Conservation (phyloP, 2,113 vertebrate species). For the Vicugna pacos region DNA sequence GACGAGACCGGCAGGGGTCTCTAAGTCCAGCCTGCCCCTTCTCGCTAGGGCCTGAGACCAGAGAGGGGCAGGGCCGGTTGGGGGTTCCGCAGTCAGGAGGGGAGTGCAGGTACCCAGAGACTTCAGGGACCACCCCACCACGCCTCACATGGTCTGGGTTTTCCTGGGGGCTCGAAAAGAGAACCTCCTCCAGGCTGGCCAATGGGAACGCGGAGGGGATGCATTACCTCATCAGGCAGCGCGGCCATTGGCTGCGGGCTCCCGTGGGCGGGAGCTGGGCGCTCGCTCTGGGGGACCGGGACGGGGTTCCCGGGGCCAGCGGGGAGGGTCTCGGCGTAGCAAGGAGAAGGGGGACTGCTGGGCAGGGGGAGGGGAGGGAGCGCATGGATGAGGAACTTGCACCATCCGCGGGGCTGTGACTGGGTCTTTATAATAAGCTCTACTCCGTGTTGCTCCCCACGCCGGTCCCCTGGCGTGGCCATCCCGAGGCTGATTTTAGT, state of each 20-base stretch:
- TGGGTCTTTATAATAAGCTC: background rate
- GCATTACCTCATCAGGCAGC: slow-evolving; percentile 75
- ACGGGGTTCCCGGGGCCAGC: background rate
- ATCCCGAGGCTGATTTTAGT: background rate
- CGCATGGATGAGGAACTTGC: background rate
- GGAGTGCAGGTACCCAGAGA: background rate
- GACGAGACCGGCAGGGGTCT: background rate
- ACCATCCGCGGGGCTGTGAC: background rate
- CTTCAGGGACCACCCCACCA: background rate
- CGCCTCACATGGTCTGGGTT: background rate
- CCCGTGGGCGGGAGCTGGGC: background rate
- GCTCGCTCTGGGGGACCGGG: rapidly evolving
- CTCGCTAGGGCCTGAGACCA: background rate
- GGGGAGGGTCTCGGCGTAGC: background rate
- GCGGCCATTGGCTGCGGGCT: slow-evolving; percentile 58
- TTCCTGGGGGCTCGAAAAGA: background rate
- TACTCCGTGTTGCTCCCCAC: background rate
- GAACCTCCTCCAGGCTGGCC: background rate
- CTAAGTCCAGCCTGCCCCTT: background rate
- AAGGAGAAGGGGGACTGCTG: background rate
- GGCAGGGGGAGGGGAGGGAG: too few relatives aligned
- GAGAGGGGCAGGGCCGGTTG: background rate
- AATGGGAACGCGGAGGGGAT: slow-evolving; percentile 18
- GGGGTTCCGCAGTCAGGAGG: too few relatives aligned
- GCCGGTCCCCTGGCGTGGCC: background rate